phyloP scores from a whole-genome alignment of 1,140 invertebrate genomes.

The Drosophila chauvacae region DNA sequence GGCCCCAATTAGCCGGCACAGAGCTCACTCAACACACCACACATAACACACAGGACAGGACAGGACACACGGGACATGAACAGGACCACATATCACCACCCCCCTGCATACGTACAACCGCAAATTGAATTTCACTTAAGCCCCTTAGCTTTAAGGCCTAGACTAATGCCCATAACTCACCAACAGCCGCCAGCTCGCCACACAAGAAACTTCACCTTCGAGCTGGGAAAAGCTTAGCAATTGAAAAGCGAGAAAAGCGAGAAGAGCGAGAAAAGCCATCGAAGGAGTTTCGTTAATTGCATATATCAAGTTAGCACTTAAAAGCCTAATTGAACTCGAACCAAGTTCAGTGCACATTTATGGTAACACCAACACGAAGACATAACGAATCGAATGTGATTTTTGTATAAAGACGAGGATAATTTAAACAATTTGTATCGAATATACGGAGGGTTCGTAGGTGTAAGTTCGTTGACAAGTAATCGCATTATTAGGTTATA shows the following conservation, averaged over 20 bases:
- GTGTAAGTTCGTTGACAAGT: slow-evolving; percentile 62
- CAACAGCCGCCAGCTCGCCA: slow-evolving; percentile 31
- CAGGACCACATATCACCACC: slow-evolving; percentile 10
- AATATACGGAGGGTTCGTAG: slow-evolving; percentile 28
- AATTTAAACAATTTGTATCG: slow-evolving; percentile 48
- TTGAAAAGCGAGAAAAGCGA: slow-evolving; percentile 35
- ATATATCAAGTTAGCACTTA: slow-evolving; percentile 53
- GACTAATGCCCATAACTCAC: slow-evolving; percentile 68
- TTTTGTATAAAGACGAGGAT: slow-evolving; percentile 61
- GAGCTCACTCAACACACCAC: slow-evolving; percentile 8
- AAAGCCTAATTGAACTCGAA: slow-evolving; percentile 44
- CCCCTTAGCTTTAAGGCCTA: slow-evolving; percentile 66
- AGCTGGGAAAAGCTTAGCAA: slow-evolving; percentile 22
- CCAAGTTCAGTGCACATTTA: slow-evolving; percentile 36
- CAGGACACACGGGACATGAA: slow-evolving; percentile 2
- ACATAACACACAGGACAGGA: background rate
- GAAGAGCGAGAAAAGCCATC: slow-evolving; percentile 26
- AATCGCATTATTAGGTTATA: slow-evolving; percentile 48
- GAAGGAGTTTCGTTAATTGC: slow-evolving; percentile 52
- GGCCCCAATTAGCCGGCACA: slow-evolving; percentile 59
- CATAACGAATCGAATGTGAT: slow-evolving; percentile 69
- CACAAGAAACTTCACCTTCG: slow-evolving; percentile 35
- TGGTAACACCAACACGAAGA: slow-evolving; percentile 19
- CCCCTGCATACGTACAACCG: slow-evolving; percentile 67
- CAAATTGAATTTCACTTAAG: slow-evolving; percentile 75